phyloP scores from a whole-genome alignment of 30 jellyfish, hydroid and myxozoan genomes.

The Aurelia aurita region DNA sequence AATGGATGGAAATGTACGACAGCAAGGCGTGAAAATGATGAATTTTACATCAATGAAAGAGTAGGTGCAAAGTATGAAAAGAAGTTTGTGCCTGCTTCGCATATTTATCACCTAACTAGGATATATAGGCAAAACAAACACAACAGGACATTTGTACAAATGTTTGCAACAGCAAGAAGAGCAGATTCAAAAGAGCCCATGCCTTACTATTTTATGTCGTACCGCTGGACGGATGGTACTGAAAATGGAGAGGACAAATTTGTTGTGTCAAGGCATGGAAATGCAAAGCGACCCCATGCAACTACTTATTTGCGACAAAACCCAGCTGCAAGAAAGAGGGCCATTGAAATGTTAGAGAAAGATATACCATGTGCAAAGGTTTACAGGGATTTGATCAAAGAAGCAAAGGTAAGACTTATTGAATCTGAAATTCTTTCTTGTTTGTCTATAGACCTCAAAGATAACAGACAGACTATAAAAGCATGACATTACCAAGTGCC shows the following conservation, averaged over 20 bases:
- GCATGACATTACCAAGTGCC: not conserved
- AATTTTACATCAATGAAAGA: constrained; percentile 10
- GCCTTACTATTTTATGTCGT: constrained; percentile 6
- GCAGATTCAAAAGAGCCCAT: constrained; percentile 10
- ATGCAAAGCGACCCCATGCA: constrained; percentile 16
- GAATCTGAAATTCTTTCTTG: not conserved
- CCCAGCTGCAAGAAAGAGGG: not conserved
- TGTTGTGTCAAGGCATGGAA: constrained; percentile 21
- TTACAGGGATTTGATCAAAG: constrained; percentile 13
- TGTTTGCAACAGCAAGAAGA: constrained; percentile 31
- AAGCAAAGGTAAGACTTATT: not conserved
- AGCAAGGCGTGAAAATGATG: not conserved
- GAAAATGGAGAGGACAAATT: constrained; percentile 1
- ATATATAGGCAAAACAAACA: constrained; percentile 5
- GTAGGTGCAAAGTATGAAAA: constrained; percentile 1
- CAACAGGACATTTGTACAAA: constrained; percentile 19
- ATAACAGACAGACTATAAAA: not conserved
- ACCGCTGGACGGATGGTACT: constrained; percentile 4
- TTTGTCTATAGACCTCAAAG: not conserved
- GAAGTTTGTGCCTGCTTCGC: not conserved
- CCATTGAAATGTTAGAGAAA: constrained; percentile 6
- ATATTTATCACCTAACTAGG: constrained; percentile 8
- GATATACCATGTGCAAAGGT: constrained; percentile 9
- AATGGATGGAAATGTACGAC: not conserved
- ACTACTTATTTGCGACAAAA: constrained; percentile 4